Percentiles rank a stretch among this genome's conserved stretches.
Conservation (phyloP, 2,113 vertebrate genomes). For the Polypterus senegalus region DNA sequence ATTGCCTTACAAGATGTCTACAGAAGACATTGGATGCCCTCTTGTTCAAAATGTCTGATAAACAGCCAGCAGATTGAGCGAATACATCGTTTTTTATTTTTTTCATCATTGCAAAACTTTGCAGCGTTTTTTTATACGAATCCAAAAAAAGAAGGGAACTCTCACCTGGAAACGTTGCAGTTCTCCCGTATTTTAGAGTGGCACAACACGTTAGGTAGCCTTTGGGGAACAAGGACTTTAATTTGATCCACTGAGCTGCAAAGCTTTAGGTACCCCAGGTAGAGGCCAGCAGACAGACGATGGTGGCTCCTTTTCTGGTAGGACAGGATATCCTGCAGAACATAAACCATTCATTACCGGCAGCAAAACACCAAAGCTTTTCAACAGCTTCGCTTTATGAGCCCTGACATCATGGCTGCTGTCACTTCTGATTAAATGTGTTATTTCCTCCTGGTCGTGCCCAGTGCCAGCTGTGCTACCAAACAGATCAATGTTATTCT, state of each 20-base stretch:
- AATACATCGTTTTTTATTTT: not conserved
- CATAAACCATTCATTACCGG: not conserved
- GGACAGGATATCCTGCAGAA: conserved; percentile 68
- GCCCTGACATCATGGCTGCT: too few species aligned
- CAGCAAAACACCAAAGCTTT: too few species aligned
- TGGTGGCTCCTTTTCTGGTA: conserved; percentile 80
- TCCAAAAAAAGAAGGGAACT: not conserved
- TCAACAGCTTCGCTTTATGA: too few species aligned
- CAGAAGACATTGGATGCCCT: too few species aligned
- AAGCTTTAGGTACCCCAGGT: conserved; percentile 90
- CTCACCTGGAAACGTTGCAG: conserved; percentile 76
- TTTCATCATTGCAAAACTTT: not conserved
- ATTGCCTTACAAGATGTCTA: too few species aligned
- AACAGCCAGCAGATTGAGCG: not conserved
- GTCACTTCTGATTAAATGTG: too few species aligned
- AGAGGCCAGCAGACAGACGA: conserved; percentile 70
- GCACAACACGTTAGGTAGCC: conserved; percentile 81
- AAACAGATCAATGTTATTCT: too few species aligned
- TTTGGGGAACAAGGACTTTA: conserved; percentile 79
- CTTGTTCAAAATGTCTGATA: too few species aligned
- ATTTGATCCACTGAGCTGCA: conserved; percentile 97
- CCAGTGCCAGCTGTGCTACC: too few species aligned
- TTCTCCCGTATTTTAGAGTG: conserved; percentile 79
- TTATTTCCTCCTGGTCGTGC: too few species aligned
- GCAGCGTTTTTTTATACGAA: not conserved